Evolutionary conservation across 1,140 invertebrate genomes (phyloP).

Genomic region (Apis florea): DNA sequence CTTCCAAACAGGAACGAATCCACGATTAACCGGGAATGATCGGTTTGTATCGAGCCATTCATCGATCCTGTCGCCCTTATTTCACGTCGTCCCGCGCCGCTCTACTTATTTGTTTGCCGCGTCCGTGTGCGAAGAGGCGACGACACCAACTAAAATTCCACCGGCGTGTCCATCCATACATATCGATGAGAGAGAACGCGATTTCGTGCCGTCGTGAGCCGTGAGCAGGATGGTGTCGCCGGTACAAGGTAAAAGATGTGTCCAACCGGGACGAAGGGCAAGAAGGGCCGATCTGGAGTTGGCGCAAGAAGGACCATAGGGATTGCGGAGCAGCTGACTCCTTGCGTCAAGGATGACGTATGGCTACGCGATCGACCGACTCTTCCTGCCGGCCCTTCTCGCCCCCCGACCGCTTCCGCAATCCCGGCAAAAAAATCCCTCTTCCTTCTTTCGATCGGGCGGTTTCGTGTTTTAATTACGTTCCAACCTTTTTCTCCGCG

Average conservation of each 20-base stretch:
- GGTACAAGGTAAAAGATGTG: slow-evolving; percentile 74
- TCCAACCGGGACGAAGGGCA: slow-evolving; percentile 62
- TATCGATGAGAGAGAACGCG: slow-evolving; percentile 74
- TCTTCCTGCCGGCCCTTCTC: slow-evolving; percentile 30
- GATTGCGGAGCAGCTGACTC: slow-evolving; percentile 68
- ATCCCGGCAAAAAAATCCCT: slow-evolving; percentile 32
- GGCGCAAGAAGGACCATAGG: slow-evolving; percentile 72
- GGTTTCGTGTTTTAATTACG: no score
- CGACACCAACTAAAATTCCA: slow-evolving; percentile 79
- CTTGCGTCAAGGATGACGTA: slow-evolving; percentile 76
- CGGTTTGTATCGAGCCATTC: slow-evolving; percentile 28
- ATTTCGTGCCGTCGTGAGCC: slow-evolving; percentile 38
- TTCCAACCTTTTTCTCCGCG: no score
- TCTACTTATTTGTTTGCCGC: slow-evolving; percentile 69
- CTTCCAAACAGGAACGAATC: slow-evolving; percentile 10
- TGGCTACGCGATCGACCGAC: slow-evolving; percentile 57
- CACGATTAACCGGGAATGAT: slow-evolving; percentile 25
- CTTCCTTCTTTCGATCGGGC: neutral
- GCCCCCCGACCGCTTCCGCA: slow-evolving; percentile 15
- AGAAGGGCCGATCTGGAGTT: slow-evolving; percentile 72
- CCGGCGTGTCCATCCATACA: slow-evolving; percentile 74
- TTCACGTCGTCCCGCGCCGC: slow-evolving; percentile 50
- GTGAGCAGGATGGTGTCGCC: slow-evolving; percentile 66
- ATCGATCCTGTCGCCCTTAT: slow-evolving; percentile 40
- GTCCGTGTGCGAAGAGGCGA: slow-evolving; percentile 53